phyloP scores from a whole-genome alignment of 2,113 vertebrate species.

The Charina bottae region DNA sequence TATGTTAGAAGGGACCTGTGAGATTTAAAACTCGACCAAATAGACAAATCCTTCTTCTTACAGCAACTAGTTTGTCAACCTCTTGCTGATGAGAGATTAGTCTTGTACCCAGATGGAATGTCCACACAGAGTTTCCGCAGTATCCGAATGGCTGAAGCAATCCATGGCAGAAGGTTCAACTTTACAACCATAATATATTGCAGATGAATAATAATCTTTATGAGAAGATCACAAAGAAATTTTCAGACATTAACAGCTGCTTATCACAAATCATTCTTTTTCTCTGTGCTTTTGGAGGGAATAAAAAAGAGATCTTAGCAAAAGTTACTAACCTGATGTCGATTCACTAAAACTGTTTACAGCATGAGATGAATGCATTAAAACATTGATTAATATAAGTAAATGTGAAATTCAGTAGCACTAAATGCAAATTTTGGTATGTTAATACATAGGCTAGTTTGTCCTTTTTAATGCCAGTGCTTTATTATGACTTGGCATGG shows the following conservation, averaged over 20 bases:
- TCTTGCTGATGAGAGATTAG: neutral
- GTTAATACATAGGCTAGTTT: neutral
- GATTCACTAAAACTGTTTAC: neutral
- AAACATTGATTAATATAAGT: neutral
- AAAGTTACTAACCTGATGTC: neutral
- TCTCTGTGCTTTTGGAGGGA: neutral
- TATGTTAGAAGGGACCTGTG: neutral
- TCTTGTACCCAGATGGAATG: neutral
- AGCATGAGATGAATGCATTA: neutral
- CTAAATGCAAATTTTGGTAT: neutral
- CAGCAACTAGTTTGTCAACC: neutral
- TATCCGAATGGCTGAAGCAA: neutral
- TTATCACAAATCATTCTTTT: neutral
- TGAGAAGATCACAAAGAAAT: neutral
- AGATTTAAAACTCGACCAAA: neutral
- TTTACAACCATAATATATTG: neutral
- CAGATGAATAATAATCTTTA: neutral
- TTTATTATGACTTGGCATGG: neutral
- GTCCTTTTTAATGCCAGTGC: neutral
- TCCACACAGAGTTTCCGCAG: neutral
- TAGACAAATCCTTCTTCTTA: neutral
- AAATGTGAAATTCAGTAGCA: neutral
- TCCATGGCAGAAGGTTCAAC: neutral
- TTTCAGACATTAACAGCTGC: neutral
- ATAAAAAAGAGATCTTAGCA: neutral